These are phyloP conservation scores for Phaethornis superciliosus DNA, from an alignment of 2,113 vertebrate species.

Conservation along the genomic window DNA sequence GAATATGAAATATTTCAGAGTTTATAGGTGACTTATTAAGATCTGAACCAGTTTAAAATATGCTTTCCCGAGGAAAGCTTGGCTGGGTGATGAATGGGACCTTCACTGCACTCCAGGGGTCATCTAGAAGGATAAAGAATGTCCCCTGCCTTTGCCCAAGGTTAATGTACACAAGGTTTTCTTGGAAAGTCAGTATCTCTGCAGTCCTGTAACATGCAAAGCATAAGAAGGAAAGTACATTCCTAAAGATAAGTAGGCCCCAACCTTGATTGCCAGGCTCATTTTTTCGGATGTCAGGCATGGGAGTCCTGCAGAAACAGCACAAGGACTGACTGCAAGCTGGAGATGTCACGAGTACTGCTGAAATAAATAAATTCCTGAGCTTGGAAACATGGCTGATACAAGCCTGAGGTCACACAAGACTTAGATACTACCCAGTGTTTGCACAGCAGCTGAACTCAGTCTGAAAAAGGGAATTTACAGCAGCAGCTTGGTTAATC, in stretches of 20 bases:
- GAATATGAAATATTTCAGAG: conserved; percentile 19
- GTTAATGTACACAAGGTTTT: background rate
- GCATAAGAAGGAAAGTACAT: background rate
- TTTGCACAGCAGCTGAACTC: background rate
- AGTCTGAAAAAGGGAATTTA: background rate
- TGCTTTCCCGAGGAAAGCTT: background rate
- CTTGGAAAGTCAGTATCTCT: background rate
- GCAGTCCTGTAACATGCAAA: background rate
- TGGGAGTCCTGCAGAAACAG: background rate
- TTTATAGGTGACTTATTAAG: background rate
- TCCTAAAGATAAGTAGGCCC: background rate
- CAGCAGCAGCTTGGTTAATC: background rate
- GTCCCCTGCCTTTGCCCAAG: background rate
- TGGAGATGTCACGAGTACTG: background rate
- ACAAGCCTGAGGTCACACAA: background rate
- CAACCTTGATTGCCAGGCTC: background rate
- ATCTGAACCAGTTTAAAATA: background rate
- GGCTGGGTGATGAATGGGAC: background rate
- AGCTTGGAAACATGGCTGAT: background rate
- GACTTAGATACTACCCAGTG: background rate
- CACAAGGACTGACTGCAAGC: background rate
- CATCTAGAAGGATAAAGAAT: background rate
- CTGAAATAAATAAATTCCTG: background rate
- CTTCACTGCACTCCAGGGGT: background rate
- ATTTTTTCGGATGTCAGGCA: background rate